Evolutionary conservation across 1,140 invertebrate species (phyloP).

Genomic region (Tetramorium alpestre): DNA sequence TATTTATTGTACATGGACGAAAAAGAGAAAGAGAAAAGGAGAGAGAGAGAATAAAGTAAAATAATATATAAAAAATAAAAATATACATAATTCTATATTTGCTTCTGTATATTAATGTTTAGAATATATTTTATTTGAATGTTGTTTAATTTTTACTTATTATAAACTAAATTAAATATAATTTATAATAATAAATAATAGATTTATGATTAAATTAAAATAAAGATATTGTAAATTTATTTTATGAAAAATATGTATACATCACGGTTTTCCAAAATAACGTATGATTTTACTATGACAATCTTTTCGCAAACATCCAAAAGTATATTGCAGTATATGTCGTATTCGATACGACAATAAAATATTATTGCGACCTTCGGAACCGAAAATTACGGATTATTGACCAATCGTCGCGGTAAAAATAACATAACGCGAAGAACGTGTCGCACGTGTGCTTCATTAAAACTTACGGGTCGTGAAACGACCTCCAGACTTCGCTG

Average conservation of each 20-base stretch:
- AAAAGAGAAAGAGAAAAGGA: background rate
- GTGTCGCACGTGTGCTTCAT: slow-evolving; percentile 52
- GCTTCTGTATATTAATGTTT: background rate
- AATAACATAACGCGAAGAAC: slow-evolving; percentile 35
- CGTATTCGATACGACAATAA: background rate
- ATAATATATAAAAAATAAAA: slow-evolving; percentile 1
- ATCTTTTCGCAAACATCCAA: background rate
- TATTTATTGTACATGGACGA: background rate
- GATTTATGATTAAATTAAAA: background rate
- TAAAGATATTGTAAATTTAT: background rate
- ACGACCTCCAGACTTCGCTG: slow-evolving; percentile 51
- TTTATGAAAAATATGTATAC: background rate
- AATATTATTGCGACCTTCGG: slow-evolving; percentile 46
- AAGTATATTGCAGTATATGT: background rate
- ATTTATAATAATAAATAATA: background rate
- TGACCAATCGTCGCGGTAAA: slow-evolving; percentile 24
- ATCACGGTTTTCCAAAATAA: background rate
- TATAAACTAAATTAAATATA: background rate
- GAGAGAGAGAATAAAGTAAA: background rate
- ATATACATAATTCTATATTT: slow-evolving; percentile 10
- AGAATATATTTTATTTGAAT: background rate
- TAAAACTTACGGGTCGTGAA: slow-evolving; percentile 48
- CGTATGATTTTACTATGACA: background rate
- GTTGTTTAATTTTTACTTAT: no score
- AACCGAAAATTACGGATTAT: slow-evolving; percentile 40